A percentile compares a stretch with the other conserved stretches of the same genome.
These are phyloP conservation scores for Meganola albula DNA, from an alignment of 2,888 invertebrate genomes.

Conservation along the genomic window DNA sequence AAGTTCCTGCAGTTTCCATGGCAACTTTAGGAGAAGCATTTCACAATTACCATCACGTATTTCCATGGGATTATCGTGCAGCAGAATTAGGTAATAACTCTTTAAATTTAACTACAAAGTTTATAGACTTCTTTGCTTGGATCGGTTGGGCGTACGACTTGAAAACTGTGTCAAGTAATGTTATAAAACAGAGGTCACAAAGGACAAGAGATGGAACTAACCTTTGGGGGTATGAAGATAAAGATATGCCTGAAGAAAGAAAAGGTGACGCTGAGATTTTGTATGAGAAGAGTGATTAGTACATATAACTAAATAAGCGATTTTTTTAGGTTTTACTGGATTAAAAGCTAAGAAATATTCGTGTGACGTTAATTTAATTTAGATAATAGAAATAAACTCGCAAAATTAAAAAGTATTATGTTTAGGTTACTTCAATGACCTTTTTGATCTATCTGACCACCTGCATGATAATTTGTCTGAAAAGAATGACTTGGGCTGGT, in stretches of 20 bases:
- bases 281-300: conserved; percentile 3
- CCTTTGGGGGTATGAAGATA: conserved; percentile 31
- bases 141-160: conserved; percentile 51
- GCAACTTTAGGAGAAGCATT: conserved; percentile 45
- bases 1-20: conserved; percentile 31
- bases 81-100: conserved; percentile 45
- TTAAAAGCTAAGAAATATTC: no score
- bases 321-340: no score
- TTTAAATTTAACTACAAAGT: conserved; percentile 39
- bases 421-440: no score
- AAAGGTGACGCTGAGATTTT: conserved; percentile 7
- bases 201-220: conserved; percentile 44
- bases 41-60: conserved; percentile 49
- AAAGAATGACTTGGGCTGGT: no score
- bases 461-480: no score
- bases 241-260: conserved; percentile 12
- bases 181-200: conserved; percentile 28
- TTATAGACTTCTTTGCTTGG: conserved; percentile 46
- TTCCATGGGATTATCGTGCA: conserved; percentile 50
- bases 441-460: no score
- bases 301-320: not conserved
- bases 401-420: no score
- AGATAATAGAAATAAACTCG: no score
- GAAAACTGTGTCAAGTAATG: conserved; percentile 33
- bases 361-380: no score